Evolutionary conservation across 1,140 invertebrate species (phyloP).

Genomic region (Trypoxylus dichotomus): DNA sequence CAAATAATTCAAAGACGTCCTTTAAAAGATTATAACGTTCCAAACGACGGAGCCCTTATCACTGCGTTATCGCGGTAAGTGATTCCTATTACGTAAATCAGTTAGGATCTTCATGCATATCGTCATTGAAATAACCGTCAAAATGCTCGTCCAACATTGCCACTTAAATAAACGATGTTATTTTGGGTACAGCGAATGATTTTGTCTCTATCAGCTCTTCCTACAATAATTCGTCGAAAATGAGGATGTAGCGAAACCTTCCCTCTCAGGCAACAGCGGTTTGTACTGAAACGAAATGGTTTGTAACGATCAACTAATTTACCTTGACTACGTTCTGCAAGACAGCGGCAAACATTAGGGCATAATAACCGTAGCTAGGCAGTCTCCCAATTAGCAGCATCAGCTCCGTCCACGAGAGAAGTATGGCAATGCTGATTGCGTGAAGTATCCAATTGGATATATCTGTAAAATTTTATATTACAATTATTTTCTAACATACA

Average conservation of each 20-base stretch:
- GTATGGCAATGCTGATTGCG: conserved; percentile 52
- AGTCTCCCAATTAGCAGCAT: conserved; percentile 59
- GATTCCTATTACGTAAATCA: no score
- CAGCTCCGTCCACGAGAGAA: conserved; percentile 59
- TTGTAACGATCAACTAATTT: conserved; percentile 16
- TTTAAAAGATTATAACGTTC: no score
- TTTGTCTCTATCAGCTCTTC: no score
- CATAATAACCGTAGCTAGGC: conserved; percentile 57
- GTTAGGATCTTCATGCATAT: no score
- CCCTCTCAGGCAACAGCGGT: neutral
- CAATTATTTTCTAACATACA: no score
- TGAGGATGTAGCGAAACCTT: neutral
- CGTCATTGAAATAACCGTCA: no score
- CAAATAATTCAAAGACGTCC: no score
- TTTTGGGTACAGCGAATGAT: no score
- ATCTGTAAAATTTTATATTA: conserved; percentile 23
- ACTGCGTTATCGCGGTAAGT: no score
- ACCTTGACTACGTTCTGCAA: conserved; percentile 57
- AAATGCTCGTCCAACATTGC: no score
- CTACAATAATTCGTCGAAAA: neutral
- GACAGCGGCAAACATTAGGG: conserved; percentile 59
- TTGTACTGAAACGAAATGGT: neutral
- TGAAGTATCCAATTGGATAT: conserved; percentile 52
- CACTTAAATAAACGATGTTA: no score
- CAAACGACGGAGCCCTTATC: no score